Conservation (phyloP, 2,113 vertebrate species). For the Seriola quinqueradiata region DNA sequence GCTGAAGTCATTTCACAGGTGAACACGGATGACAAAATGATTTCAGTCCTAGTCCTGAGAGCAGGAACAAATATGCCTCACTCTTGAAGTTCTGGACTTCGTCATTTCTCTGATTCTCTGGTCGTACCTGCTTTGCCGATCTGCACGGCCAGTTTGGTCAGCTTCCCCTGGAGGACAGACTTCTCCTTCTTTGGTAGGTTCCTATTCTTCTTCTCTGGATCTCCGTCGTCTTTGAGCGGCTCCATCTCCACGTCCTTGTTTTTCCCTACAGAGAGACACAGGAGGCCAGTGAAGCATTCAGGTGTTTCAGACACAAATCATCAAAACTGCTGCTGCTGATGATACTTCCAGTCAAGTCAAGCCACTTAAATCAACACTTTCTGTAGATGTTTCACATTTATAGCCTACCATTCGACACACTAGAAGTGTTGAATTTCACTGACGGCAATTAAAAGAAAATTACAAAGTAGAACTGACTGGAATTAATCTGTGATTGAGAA, state of each 20-base stretch:
- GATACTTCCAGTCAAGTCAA: background rate
- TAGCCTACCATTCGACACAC: too few relatives aligned
- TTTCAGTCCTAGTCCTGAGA: too few relatives aligned
- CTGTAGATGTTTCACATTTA: too few relatives aligned
- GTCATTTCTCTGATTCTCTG: background rate
- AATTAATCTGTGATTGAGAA: too few relatives aligned
- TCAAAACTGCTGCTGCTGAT: background rate
- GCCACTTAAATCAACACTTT: background rate
- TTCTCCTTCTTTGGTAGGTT: slow-evolving; percentile 97
- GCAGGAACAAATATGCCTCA: background rate
- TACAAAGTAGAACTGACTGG: too few relatives aligned
- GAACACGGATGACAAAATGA: too few relatives aligned
- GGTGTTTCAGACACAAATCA: background rate
- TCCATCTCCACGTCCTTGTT: slow-evolving; percentile 95
- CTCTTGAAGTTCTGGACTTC: background rate
- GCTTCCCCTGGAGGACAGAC: slow-evolving; percentile 97
- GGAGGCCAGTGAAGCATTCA: background rate
- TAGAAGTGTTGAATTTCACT: background rate
- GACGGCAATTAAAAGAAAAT: too few relatives aligned
- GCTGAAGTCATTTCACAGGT: too few relatives aligned
- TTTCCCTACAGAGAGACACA: slow-evolving; percentile 83
- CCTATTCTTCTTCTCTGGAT: slow-evolving; percentile 92
- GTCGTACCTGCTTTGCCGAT: slow-evolving; percentile 97
- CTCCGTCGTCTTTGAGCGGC: slow-evolving; percentile 93
- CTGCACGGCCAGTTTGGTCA: slow-evolving; percentile 96